These are phyloP conservation scores for Luscinia megarhynchos DNA, from an alignment of 2,797 vertebrate genomes.

Conservation along the genomic window DNA sequence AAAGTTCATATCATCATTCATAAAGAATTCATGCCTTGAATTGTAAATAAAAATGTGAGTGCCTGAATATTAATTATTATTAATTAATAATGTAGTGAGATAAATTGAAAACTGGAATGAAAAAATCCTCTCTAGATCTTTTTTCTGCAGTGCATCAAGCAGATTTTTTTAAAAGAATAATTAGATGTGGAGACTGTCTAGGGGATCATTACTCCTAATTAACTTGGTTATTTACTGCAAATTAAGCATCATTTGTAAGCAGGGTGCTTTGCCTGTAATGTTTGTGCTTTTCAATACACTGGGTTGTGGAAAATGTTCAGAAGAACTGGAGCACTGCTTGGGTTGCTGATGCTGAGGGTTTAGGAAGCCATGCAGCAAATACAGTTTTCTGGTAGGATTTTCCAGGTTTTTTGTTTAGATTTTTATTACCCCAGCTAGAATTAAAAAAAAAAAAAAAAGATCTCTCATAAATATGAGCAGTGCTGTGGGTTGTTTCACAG, in stretches of 20 bases:
- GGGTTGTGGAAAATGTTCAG: conserved; percentile 41
- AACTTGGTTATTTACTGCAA: conserved; percentile 88
- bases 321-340: neutral
- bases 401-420: neutral
- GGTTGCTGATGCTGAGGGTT: neutral
- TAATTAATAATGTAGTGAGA: conserved; percentile 93
- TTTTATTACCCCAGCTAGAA: neutral
- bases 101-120: conserved; percentile 78
- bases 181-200: conserved; percentile 86
- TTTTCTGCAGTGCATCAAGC: conserved; percentile 71
- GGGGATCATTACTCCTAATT: conserved; percentile 94
- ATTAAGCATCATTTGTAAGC: conserved; percentile 84
- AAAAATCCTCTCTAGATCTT: conserved; percentile 78
- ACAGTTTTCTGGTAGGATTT: neutral
- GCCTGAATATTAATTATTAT: conserved; percentile 96
- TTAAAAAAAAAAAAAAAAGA: neutral
- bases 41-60: conserved; percentile 89
- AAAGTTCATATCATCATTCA: conserved; percentile 87
- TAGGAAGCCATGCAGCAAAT: neutral
- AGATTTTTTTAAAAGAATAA: conserved; percentile 80
- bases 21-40: conserved; percentile 95
- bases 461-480: neutral
- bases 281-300: conserved; percentile 53
- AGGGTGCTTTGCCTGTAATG: conserved; percentile 68
- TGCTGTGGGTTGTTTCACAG: neutral